These are phyloP conservation scores for Hepsetus odoe DNA, from an alignment of 2,113 vertebrate species.

Conservation along the genomic window DNA sequence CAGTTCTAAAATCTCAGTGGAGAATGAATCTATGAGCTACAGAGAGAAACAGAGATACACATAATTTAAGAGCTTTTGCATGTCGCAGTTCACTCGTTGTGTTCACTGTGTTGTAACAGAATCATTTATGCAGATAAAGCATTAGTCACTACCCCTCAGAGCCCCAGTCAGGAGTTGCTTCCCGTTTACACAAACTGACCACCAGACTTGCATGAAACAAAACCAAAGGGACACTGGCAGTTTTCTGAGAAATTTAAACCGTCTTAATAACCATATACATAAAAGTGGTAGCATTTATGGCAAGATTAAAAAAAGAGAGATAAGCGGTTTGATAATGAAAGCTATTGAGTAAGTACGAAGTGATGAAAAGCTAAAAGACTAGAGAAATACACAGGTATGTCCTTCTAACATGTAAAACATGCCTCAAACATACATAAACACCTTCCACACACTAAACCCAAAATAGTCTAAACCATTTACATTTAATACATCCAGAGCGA, in stretches of 20 bases:
- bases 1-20: conserved; percentile 89
- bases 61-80: conserved; percentile 7
- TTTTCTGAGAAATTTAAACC: neutral
- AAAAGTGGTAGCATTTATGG: neutral
- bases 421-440: neutral
- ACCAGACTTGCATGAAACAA: conserved; percentile 15
- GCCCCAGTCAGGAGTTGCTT: conserved; percentile 18
- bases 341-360: neutral
- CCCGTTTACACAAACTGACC: conserved; percentile 6
- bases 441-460: neutral
- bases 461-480: no score
- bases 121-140: conserved; percentile 31
- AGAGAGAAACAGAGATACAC: conserved; percentile 40
- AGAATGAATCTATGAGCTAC: conserved; percentile 93
- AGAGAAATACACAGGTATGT: neutral
- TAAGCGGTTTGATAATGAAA: neutral
- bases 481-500: no score
- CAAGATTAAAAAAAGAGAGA: neutral
- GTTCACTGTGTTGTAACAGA: neutral
- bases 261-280: neutral
- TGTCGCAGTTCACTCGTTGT: neutral
- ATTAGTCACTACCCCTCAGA: conserved; percentile 25
- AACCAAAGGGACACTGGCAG: neutral
- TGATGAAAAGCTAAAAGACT: neutral
- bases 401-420: no score